Evolutionary conservation across 2,888 invertebrate species (phyloP).

Genomic region (Chaetoderma sp.): DNA sequence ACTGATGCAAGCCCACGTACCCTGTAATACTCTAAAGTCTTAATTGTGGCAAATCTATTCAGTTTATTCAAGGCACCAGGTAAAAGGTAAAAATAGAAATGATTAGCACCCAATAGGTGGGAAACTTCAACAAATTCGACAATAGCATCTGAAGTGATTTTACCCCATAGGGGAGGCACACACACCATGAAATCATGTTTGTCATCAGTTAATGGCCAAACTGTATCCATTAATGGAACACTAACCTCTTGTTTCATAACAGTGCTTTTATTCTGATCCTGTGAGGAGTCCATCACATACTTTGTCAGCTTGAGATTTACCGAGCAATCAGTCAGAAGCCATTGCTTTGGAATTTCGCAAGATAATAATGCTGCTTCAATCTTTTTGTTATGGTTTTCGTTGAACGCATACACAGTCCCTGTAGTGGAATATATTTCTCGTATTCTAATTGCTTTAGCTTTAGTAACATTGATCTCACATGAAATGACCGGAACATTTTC

Average conservation of each 20-base stretch:
- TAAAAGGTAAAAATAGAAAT: constrained; percentile 39
- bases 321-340: not conserved
- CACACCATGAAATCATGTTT: constrained; percentile 36
- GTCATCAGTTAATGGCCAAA: too few relatives aligned
- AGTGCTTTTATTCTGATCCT: not conserved
- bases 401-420: not conserved
- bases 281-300: too few relatives aligned
- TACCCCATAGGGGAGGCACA: constrained; percentile 43
- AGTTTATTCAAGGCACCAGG: too few relatives aligned
- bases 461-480: not conserved
- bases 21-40: constrained; percentile 35
- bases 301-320: not conserved
- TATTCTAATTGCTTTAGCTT: not conserved
- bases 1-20: constrained; percentile 26
- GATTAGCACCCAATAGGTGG: constrained; percentile 39
- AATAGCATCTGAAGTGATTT: constrained; percentile 34
- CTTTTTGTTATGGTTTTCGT: constrained; percentile 44
- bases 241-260: not conserved
- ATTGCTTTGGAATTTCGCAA: constrained; percentile 33
- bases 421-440: not conserved
- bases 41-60: constrained; percentile 1
- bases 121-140: constrained; percentile 45
- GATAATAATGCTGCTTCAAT: constrained; percentile 47
- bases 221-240: not conserved
- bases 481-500: not conserved